Percentiles rank a stretch among this genome's conserved stretches.
Conservation (phyloP, 2,113 vertebrate species). For the Atlantisia rogersi region DNA sequence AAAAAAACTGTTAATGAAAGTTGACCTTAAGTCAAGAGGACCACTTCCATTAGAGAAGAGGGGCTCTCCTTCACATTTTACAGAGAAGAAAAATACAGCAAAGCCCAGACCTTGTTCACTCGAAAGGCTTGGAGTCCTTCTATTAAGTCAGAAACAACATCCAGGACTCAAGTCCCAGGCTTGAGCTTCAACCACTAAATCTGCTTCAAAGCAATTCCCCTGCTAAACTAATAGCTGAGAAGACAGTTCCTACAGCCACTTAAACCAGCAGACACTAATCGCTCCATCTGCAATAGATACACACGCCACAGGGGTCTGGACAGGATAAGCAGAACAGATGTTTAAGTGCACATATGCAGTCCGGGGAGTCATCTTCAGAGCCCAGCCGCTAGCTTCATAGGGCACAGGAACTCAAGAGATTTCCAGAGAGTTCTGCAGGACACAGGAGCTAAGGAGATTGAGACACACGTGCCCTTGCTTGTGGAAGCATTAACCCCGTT, state of each 20-base stretch:
- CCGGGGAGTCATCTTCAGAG: background rate
- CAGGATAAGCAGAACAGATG: constrained; percentile 43
- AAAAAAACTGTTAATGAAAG: background rate
- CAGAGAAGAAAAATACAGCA: background rate
- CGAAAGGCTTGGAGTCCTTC: background rate
- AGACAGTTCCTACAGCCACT: constrained; percentile 8
- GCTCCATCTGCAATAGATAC: constrained; percentile 34
- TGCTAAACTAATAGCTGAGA: background rate
- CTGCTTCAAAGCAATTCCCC: constrained; percentile 58
- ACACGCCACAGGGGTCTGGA: constrained; percentile 32
- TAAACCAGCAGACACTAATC: constrained; percentile 54
- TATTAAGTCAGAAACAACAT: background rate
- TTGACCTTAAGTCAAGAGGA: background rate
- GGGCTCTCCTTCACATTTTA: background rate
- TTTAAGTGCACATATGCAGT: background rate
- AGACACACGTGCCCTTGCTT: background rate
- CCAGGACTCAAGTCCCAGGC: background rate
- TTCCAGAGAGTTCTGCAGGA: background rate
- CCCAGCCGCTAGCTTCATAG: background rate
- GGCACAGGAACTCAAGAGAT: constrained; percentile 20
- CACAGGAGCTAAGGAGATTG: background rate
- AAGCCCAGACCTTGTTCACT: background rate
- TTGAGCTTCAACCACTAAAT: constrained; percentile 19
- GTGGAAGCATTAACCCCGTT: background rate
- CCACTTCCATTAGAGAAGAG: background rate